Evolutionary conservation across 2,888 invertebrate genomes (phyloP).

Genomic region (Chloroclysta siterata): DNA sequence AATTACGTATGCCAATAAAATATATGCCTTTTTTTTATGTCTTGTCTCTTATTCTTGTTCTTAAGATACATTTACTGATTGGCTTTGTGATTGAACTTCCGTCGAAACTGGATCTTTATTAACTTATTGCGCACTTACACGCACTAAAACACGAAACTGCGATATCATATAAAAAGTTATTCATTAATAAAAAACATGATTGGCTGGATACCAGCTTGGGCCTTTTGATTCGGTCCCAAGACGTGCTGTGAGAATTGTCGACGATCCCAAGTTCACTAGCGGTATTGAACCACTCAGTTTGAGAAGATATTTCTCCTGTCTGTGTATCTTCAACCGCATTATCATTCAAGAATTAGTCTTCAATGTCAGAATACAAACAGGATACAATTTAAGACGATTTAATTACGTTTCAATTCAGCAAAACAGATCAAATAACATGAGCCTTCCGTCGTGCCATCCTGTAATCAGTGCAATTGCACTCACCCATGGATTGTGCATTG

Average conservation of each 20-base stretch:
- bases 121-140: constrained; percentile 13
- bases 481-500: constrained; percentile 67
- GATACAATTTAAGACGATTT: constrained; percentile 7
- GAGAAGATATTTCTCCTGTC: too few relatives aligned
- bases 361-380: neutral
- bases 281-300: too few relatives aligned
- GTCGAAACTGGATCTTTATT: constrained; percentile 5
- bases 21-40: too few relatives aligned
- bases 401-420: constrained; percentile 37
- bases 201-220: too few relatives aligned
- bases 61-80: neutral
- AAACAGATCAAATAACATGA: constrained; percentile 50
- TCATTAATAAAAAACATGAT: constrained; percentile 13
- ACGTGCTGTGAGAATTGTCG: too few relatives aligned
- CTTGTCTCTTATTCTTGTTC: too few relatives aligned
- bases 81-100: constrained; percentile 4
- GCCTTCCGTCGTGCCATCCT: constrained; percentile 59
- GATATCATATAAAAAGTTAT: constrained; percentile 10
- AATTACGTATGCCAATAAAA: too few relatives aligned
- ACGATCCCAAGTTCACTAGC: too few relatives aligned
- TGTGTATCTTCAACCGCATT: too few relatives aligned
- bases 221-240: too few relatives aligned
- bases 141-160: constrained; percentile 10
- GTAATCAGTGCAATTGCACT: constrained; percentile 60
- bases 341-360: too few relatives aligned